These are phyloP conservation scores for Silurus glanis DNA, from an alignment of 2,113 vertebrate species.

Conservation along the genomic window DNA sequence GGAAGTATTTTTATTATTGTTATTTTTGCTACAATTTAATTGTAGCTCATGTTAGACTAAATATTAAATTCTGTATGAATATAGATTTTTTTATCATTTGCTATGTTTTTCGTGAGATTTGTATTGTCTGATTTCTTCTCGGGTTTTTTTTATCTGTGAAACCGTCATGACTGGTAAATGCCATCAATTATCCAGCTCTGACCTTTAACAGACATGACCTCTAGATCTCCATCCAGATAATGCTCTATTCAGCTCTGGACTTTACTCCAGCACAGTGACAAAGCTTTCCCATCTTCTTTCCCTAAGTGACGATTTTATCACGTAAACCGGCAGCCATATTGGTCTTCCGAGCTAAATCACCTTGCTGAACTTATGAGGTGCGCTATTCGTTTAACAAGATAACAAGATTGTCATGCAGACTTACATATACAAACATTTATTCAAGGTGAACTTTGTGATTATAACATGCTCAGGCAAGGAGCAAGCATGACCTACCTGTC, in stretches of 20 bases:
- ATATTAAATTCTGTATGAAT: neutral
- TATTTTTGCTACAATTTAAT: neutral
- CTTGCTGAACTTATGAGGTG: neutral
- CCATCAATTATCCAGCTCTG: slow-evolving; percentile 12
- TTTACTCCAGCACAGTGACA: neutral
- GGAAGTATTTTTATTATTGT: neutral
- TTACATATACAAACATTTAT: neutral
- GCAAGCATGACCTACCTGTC: neutral
- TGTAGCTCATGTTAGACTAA: neutral
- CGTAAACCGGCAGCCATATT: neutral
- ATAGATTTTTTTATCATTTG: neutral
- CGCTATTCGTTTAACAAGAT: neutral
- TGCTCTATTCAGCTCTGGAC: neutral
- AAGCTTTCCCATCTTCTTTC: slow-evolving; percentile 3
- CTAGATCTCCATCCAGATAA: neutral
- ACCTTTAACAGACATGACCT: slow-evolving; percentile 11
- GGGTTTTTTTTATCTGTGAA: neutral
- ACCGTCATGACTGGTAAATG: neutral
- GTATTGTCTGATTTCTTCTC: neutral
- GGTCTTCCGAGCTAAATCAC: neutral
- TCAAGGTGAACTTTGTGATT: neutral
- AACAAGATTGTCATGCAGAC: slow-evolving; percentile 48
- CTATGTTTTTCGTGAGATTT: neutral
- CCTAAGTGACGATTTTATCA: neutral
- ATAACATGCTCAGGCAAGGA: neutral